phyloP scores from a whole-genome alignment of 2,888 invertebrate genomes.

The Chirona hameri region DNA sequence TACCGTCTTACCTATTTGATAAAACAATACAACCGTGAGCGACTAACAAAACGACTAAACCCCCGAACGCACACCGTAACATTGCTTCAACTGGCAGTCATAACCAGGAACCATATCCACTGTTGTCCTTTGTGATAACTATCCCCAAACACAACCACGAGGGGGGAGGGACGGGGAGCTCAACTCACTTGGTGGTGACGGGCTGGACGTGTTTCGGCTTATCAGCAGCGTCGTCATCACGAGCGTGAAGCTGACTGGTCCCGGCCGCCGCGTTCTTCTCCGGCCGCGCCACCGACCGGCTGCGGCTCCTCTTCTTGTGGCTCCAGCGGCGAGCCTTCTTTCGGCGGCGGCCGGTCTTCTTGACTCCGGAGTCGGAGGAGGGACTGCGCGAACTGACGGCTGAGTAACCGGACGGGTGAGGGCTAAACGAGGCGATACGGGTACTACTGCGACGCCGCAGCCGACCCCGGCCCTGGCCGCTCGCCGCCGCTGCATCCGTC shows the following conservation, averaged over 20 bases:
- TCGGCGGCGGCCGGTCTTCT: background rate
- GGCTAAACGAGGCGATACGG: background rate
- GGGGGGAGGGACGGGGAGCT: too few species aligned
- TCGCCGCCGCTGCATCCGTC: too few species aligned
- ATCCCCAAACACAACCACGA: too few species aligned
- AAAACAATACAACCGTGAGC: too few species aligned
- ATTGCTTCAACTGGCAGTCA: too few species aligned
- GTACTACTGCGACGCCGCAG: background rate
- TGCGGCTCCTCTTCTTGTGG: background rate
- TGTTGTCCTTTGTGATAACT: too few species aligned
- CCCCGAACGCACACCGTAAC: too few species aligned
- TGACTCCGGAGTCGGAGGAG: background rate
- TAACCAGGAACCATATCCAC: too few species aligned
- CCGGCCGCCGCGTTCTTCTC: background rate
- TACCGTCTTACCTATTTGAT: too few species aligned
- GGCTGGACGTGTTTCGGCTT: background rate
- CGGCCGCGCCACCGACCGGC: background rate
- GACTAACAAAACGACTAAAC: too few species aligned
- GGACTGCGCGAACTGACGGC: background rate
- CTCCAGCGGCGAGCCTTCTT: background rate
- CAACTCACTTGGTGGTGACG: background rate
- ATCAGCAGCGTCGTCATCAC: background rate
- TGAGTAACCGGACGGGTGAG: background rate
- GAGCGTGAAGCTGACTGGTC: background rate
- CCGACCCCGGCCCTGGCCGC: background rate